phyloP scores from a whole-genome alignment of 2,888 invertebrate genomes.

The Ophraella communa region DNA sequence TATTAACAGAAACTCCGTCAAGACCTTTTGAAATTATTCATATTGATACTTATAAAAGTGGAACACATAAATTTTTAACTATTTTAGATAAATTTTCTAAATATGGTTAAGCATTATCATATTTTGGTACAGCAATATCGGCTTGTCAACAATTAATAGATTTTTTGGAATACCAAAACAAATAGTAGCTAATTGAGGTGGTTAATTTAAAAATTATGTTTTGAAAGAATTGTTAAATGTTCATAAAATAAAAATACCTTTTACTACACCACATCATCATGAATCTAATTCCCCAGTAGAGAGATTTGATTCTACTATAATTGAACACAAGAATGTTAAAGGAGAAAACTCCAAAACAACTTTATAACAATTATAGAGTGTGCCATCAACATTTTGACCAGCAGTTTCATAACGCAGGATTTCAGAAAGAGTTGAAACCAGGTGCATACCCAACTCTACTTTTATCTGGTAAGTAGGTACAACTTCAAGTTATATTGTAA shows the following conservation, averaged over 20 bases:
- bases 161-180: slow-evolving; percentile 10
- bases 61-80: background rate
- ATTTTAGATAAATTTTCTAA: background rate
- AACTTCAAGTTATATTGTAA: no score
- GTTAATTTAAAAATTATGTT: no score
- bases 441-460: no score
- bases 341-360: no score
- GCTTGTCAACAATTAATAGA: background rate
- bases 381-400: no score
- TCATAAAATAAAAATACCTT: slow-evolving; percentile 29
- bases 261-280: slow-evolving; percentile 20
- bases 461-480: no score
- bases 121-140: background rate
- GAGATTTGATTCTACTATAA: slow-evolving; percentile 9
- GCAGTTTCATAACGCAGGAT: no score
- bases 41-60: background rate
- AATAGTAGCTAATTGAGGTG: no score
- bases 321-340: no score
- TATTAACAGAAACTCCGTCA: background rate
- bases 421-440: no score
- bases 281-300: slow-evolving; percentile 10
- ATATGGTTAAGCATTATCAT: background rate
- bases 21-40: slow-evolving; percentile 5
- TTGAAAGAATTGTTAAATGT: no score
- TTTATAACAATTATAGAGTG: no score